Evolutionary conservation across 2,797 vertebrate species (phyloP), one percentile per base, ranked within the genome.

Genomic region (Lindbergichthys nudifrons): DNA sequence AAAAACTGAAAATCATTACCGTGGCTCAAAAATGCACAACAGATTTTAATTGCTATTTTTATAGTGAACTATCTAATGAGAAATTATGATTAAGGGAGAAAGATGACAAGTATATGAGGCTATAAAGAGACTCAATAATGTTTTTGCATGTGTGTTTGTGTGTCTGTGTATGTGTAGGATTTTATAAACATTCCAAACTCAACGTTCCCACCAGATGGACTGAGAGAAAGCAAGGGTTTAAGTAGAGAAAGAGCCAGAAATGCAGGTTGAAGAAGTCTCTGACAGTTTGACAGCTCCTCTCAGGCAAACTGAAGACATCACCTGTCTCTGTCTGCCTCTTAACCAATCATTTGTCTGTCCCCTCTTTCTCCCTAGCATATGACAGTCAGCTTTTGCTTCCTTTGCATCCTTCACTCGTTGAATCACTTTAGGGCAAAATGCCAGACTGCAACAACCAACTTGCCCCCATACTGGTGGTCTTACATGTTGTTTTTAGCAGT

Each of bases 251-350:
- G 41, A 61, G 57, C 8, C 1, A 57, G 59, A 19, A 39, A 70
- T 46, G 21, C 23, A 58, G 51, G 30, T 65, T 60, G 60, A 56
- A 62, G 54, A 75, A 79, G 58, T 73, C 54, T 65, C 36, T 73
- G 83, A 79, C 68, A 82, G 47, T 79, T 86, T 83, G 84, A 82
- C 81, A 83, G 72, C 75, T 77, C 60, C n/a, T 78, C 36, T 75
- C 42, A 69, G 64, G 32, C 76, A 72, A 30, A 11, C 80, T 65
- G 68, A 84, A 77, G 70, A 70, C 65, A 51, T 77, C 76, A 77
- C 56, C 65, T 61, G 70, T 76, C 70, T 80, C 70, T 43, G 45
- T 78, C 60, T 59, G 58, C 77, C 70, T 72, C 64, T 58, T 50
- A 82, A 79, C 75, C 82, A 60, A 50, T 80, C 63, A 77, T 73